Base-by-base conservation (phyloP, 2,888 invertebrate genomes). In the Allacma fusca region DNA sequence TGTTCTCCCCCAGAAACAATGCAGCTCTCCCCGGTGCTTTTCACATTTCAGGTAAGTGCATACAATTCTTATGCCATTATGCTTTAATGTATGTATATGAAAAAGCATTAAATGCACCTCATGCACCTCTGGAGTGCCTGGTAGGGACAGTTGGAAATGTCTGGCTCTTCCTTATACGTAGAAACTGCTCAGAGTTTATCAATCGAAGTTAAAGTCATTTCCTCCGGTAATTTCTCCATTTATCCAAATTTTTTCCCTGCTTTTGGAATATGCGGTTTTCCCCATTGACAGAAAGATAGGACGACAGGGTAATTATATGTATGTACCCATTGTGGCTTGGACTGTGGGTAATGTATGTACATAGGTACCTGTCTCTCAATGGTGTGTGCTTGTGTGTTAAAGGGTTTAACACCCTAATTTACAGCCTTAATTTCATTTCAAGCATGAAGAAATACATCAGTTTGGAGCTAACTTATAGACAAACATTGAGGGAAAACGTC, bases 181-280 rank as follows among this genome's bases (percentile, higher is more conserved):
- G 9, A 9, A 34, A 34, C 34, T 34, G 9, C 34, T 34, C 34
- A 4, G 5, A 50, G 50, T 50, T 62, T 26, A 62, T 62, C 62
- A 62, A 23, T 62, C 62, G 23, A 62, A 62, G 62, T 62, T 62
- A 62, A n/a, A 62, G 21, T 62, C 62, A 62, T 62, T 62, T 62
- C 62, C 62, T 21, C 62, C 62, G 23, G 62, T 62, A 62, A 62
- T 62, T 23, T 62, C 62, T n/a, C 62, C 62, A 62, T 62, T 62
- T 62, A 62, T 62, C n/a, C 26, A 62, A 21, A 24, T 62, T 62
- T 62, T 62, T 62, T 24, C 50, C 50, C 50, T 34, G 5, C 34
- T 34, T 34, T 34, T 34, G 34, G 34, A 4, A 34, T 9, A 9
- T 34, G 9, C 34, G 9, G 4, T 7, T 34, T 34, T 34, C n/a